phyloP scores from a whole-genome alignment of 2,888 invertebrate genomes.

The Lasioglossum oenotherae region DNA sequence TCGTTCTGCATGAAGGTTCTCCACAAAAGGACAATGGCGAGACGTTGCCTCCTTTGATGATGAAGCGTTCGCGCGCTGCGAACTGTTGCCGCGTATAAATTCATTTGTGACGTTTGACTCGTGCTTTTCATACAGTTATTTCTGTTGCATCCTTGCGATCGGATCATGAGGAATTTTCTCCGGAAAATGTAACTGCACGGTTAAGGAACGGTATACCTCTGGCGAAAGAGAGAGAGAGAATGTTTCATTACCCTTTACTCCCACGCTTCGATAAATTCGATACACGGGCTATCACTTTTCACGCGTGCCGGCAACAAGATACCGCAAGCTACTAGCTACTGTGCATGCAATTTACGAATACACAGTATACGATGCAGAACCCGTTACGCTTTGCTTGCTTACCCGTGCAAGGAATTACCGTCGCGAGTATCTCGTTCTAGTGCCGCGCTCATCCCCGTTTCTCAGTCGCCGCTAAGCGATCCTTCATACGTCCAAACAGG shows the following conservation, averaged over 20 bases:
- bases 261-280: slow-evolving; percentile 21
- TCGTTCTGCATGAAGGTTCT: neutral
- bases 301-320: slow-evolving; percentile 28
- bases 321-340: slow-evolving; percentile 10
- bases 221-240: neutral
- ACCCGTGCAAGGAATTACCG: slow-evolving; percentile 19
- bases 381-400: slow-evolving; percentile 20
- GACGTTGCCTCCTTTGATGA: neutral
- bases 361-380: slow-evolving; percentile 13
- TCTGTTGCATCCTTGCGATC: neutral
- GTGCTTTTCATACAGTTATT: no score
- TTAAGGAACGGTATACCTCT: neutral
- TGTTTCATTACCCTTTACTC: slow-evolving; percentile 3
- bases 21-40: neutral
- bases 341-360: slow-evolving; percentile 22
- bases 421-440: neutral
- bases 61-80: neutral
- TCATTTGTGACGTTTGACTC: neutral
- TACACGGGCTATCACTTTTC: slow-evolving; percentile 28
- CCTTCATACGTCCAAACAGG: neutral
- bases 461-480: neutral
- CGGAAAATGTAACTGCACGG: neutral
- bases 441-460: neutral
- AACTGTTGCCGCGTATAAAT: neutral
- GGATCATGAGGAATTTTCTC: neutral